These are phyloP conservation scores for Dioctria rufipes DNA, from an alignment of 2,888 invertebrate species.

Conservation along the genomic window DNA sequence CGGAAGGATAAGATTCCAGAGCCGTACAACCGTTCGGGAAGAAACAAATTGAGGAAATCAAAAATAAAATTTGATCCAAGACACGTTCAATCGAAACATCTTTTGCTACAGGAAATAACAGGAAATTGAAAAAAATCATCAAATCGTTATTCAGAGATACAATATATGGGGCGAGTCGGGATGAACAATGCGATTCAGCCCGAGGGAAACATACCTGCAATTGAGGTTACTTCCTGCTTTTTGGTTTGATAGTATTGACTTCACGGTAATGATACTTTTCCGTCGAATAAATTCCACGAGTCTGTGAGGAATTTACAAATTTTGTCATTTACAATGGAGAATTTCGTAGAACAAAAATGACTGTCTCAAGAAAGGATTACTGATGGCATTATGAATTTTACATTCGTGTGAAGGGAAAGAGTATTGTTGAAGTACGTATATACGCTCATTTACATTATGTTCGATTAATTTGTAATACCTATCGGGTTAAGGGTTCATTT, in stretches of 20 bases:
- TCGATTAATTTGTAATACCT: too few relatives aligned
- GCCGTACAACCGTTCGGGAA: constrained; percentile 43
- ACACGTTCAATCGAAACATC: constrained; percentile 56
- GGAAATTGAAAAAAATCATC: constrained; percentile 55
- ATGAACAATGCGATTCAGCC: constrained; percentile 37
- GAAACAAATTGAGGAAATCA: constrained; percentile 56
- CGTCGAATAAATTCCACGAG: constrained; percentile 3
- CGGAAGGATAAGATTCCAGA: constrained; percentile 30
- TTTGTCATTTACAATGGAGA: constrained; percentile 23
- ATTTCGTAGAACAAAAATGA: background rate
- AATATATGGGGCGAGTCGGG: background rate
- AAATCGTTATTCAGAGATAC: constrained; percentile 41
- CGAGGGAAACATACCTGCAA: constrained; percentile 43
- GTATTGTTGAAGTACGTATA: too few relatives aligned
- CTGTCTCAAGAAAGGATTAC: too few relatives aligned
- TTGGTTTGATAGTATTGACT: constrained; percentile 39
- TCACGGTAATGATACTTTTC: constrained; percentile 46
- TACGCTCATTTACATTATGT: too few relatives aligned
- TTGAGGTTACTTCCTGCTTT: constrained; percentile 51
- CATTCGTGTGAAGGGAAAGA: too few relatives aligned
- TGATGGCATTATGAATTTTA: too few relatives aligned
- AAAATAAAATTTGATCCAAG: constrained; percentile 53
- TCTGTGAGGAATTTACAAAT: constrained; percentile 20
- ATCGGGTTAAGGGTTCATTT: too few relatives aligned
- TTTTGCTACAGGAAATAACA: constrained; percentile 54